Evolutionary conservation across 1,140 invertebrate species (phyloP), one percentile per base, ranked within the genome.

Genomic region (Tetraneura akinire): DNA sequence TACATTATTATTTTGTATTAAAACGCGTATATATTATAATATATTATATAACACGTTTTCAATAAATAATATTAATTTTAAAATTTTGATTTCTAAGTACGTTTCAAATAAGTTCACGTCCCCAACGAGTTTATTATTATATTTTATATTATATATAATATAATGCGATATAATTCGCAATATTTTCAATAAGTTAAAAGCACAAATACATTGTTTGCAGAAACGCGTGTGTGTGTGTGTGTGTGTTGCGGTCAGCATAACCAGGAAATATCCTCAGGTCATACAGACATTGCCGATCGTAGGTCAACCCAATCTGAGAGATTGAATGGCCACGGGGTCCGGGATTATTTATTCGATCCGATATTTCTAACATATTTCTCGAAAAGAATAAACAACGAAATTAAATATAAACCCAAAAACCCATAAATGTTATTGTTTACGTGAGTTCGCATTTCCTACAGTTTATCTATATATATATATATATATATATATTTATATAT

Each of bases 391-490:
- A 66, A 66, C 29, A 66, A 42, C 18, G 10, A 66, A 4, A 66
- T 42, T 42, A 66, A 45, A 23, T 45, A 45, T 37, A 21, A 66
- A 45, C 42, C n/a, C 29, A 8, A 37, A 37, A 64, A n/a, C 4
- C 60, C 60, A n/a, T 62, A 64, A 62, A 64, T 10, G 29, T 62
- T 62, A 62, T 29, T 29, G 14, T 62, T 62, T 32, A 60, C 57
- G 13, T 62, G 2, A 8, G 16, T n/a, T 62, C 16, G 29, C 26
- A 23, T 23, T 57, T 23, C 21, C 3, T n/a, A n/a, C 21, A 21
- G 23, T 60, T 23, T 60, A 60, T 11, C 21, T 11, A 29, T 18
- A 47, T 11, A n/a, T n/a, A n/a, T n/a, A n/a, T n/a, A n/a, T n/a
- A n/a, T n/a, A n/a, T n/a, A n/a, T n/a, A n/a, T n/a, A n/a, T n/a